These are phyloP conservation scores for Caenorhabditis virilis DNA, from an alignment of 2,888 invertebrate genomes.

Conservation along the genomic window DNA sequence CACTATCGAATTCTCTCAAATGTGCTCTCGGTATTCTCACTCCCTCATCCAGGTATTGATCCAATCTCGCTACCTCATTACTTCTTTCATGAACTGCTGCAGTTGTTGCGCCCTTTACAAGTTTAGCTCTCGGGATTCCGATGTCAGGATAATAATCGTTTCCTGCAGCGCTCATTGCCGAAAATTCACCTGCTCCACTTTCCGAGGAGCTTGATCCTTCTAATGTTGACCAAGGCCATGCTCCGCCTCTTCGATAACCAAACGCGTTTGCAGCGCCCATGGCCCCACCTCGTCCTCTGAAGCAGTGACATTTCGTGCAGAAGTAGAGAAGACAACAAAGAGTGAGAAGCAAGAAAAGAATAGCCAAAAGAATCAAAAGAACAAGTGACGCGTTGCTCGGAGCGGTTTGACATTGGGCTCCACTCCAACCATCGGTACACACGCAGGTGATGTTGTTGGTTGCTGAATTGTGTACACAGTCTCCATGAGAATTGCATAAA, in stretches of 20 bases:
- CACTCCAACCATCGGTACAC: constrained; percentile 65
- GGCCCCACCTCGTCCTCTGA: constrained; percentile 42
- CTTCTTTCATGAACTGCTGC: constrained; percentile 14
- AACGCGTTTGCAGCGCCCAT: constrained; percentile 35
- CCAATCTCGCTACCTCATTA: constrained; percentile 58
- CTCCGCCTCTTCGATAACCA: constrained; percentile 48
- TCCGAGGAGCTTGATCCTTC: constrained; percentile 64
- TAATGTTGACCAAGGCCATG: constrained; percentile 66
- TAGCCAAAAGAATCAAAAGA: constrained; percentile 63
- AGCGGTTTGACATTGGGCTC: constrained; percentile 63
- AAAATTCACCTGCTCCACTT: constrained; percentile 62
- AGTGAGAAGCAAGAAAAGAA: constrained; percentile 66
- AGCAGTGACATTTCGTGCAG: constrained; percentile 67
- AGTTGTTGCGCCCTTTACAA: constrained; percentile 44
- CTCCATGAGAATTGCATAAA: constrained; percentile 62
- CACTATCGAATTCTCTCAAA: constrained; percentile 58
- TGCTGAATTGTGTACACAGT: constrained; percentile 64
- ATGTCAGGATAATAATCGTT: constrained; percentile 66
- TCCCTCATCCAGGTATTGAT: constrained; percentile 57
- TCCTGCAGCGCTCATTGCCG: constrained; percentile 50
- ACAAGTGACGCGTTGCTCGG: constrained; percentile 62
- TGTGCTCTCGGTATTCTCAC: constrained; percentile 66
- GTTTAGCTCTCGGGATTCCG: constrained; percentile 68
- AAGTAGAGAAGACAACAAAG: constrained; percentile 66
- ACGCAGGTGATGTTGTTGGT: constrained; percentile 67